Base-by-base conservation (phyloP, 1,140 invertebrate species). In the Drosophila ficusphila region DNA sequence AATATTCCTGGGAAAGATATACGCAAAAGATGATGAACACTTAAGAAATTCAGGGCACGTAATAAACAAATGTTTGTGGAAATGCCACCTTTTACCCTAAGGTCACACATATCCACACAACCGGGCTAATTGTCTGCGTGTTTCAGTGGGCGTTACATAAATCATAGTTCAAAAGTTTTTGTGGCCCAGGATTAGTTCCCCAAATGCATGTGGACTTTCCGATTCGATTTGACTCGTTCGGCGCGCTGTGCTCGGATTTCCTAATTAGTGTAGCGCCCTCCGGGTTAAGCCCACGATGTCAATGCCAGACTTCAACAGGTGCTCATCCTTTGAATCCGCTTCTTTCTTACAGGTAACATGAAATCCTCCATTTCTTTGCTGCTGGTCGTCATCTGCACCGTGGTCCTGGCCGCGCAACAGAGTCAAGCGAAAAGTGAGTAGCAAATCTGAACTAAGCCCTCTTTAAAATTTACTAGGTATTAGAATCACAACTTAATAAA, bases 391-490 rank as follows among this genome's bases (percentile, higher is more conserved):
- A 85, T 91, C 62, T 91, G 90, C 71, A 90, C 90, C 41, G 82
- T 90, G 39, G 89, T 90, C 48, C 75, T 91, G 71, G 90, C 86
- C 34, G 90, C 90, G 57, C 85, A 90, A 78, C 81, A 91, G 64
- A 89, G 90, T 56, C 89, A 91, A 65, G 90, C 90, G 53, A 91
- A 90, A 75, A 91, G 90, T 91, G 68, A 91, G 90, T 91, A 78
- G n/a, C n/a, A n/a, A n/a, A n/a, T n/a, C n/a, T n/a, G n/a, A n/a
- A n/a, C n/a, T n/a, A n/a, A n/a, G n/a, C n/a, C n/a, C 9, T 12
- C 23, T 4, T 2, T 3, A 0, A 9, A 11, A 16, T n/a, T 12
- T 34, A 34, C 5, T 12, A 12, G 33, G 11, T n/a, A n/a, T n/a
- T n/a, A n/a, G n/a, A n/a, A n/a, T n/a, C n/a, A n/a, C n/a, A n/a